Evolutionary conservation across 2,888 invertebrate genomes (phyloP).

Genomic region (Tineola bisselliella): DNA sequence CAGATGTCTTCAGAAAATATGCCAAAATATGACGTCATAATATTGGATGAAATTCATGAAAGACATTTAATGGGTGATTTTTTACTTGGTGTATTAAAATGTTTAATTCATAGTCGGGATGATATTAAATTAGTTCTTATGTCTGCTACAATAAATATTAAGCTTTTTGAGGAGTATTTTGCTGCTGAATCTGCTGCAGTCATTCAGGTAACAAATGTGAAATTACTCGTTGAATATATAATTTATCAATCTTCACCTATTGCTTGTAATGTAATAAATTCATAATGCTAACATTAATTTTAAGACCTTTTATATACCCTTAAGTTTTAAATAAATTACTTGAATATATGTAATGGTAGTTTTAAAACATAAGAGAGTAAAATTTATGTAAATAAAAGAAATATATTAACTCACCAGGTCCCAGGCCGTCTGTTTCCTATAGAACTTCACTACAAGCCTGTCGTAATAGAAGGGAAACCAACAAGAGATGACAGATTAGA

Average conservation of each 20-base stretch:
- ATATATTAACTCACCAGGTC: conserved; percentile 70
- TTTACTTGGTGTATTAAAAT: conserved; percentile 92
- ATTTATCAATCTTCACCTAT: no score
- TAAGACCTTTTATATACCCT: no score
- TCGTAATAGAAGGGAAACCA: conserved; percentile 58
- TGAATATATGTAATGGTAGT: not conserved
- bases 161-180: conserved; percentile 93
- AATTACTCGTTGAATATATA: no score
- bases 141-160: conserved; percentile 98
- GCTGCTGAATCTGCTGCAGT: conserved; percentile 80
- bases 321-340: no score
- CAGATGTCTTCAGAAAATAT: conserved; percentile 86
- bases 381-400: not conserved
- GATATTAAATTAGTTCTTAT: conserved; percentile 93
- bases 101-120: conserved; percentile 80
- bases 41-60: conserved; percentile 98
- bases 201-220: conserved; percentile 84
- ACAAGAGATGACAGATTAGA: conserved; percentile 81
- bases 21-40: conserved; percentile 88
- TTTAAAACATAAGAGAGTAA: not conserved
- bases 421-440: conserved; percentile 96
- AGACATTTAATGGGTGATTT: conserved; percentile 95
- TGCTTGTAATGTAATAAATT: no score
- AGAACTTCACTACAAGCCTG: conserved; percentile 85
- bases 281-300: no score